These are phyloP conservation scores for Reinhardtius hippoglossoides DNA, from an alignment of 2,113 vertebrate species.

Conservation along the genomic window DNA sequence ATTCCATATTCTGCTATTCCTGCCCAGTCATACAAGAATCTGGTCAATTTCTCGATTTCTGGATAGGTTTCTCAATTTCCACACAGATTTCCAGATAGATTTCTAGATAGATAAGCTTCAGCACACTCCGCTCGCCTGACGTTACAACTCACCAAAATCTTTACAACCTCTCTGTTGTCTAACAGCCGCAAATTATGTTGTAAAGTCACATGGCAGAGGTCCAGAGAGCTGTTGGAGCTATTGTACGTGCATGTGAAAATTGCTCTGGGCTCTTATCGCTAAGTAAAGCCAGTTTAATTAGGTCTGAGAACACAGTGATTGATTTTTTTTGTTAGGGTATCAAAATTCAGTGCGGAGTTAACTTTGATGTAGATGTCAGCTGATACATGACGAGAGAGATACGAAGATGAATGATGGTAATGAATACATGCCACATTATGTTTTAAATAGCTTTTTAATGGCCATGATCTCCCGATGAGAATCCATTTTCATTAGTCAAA, in stretches of 20 bases:
- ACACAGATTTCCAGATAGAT: not conserved
- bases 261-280: constrained; percentile 41
- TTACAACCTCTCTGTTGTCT: constrained; percentile 21
- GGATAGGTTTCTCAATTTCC: too few species aligned
- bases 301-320: constrained; percentile 29
- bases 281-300: constrained; percentile 53
- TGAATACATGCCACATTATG: constrained; percentile 35
- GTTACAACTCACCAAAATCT: constrained; percentile 22
- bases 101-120: not conserved
- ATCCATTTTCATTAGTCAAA: constrained; percentile 37
- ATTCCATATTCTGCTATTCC: too few species aligned
- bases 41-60: not conserved
- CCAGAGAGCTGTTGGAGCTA: not conserved
- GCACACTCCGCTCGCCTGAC: not conserved
- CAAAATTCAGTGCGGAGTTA: not conserved
- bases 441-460: constrained; percentile 59
- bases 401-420: constrained; percentile 39
- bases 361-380: constrained; percentile 27
- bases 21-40: too few species aligned
- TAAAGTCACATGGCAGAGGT: constrained; percentile 38
- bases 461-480: constrained; percentile 38
- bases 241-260: constrained; percentile 38
- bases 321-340: constrained; percentile 8
- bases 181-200: constrained; percentile 34
- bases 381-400: constrained; percentile 13